These are phyloP conservation scores for Halichoeres trimaculatus DNA, from an alignment of 2,113 vertebrate genomes.

Conservation along the genomic window DNA sequence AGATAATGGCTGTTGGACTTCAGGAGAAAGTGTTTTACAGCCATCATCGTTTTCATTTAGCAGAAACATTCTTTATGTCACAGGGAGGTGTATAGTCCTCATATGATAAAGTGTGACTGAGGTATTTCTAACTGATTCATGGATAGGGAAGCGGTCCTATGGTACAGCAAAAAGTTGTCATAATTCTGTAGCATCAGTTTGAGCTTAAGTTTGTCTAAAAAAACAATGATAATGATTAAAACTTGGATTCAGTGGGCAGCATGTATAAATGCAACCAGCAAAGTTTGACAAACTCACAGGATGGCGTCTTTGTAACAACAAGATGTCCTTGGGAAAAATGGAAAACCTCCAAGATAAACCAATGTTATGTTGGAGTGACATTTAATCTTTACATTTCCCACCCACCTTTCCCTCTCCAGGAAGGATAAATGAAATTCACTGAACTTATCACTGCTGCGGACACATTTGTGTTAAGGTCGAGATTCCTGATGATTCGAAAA, in stretches of 20 bases:
- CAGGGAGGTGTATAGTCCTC: neutral
- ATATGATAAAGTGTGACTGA: neutral
- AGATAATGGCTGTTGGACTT: constrained; percentile 32
- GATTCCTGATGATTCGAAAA: constrained; percentile 5
- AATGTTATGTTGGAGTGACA: neutral
- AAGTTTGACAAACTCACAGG: neutral
- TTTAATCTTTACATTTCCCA: neutral
- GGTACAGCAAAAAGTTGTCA: neutral
- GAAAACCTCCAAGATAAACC: neutral
- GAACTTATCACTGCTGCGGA: constrained; percentile 5
- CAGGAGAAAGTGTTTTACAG: constrained; percentile 38
- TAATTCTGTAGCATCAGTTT: neutral
- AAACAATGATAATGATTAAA: neutral
- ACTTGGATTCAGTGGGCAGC: neutral
- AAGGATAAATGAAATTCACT: constrained; percentile 15
- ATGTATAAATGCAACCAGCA: neutral
- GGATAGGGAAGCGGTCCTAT: neutral
- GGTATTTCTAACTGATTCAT: neutral
- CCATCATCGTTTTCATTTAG: constrained; percentile 39
- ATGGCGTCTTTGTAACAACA: neutral
- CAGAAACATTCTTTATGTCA: constrained; percentile 30
- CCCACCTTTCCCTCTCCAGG: constrained; percentile 1
- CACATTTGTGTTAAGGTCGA: constrained; percentile 7
- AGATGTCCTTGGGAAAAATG: neutral
- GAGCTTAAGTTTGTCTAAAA: neutral